Evolutionary conservation across 1,140 invertebrate species (phyloP).

Genomic region (Platyscapa corneri): DNA sequence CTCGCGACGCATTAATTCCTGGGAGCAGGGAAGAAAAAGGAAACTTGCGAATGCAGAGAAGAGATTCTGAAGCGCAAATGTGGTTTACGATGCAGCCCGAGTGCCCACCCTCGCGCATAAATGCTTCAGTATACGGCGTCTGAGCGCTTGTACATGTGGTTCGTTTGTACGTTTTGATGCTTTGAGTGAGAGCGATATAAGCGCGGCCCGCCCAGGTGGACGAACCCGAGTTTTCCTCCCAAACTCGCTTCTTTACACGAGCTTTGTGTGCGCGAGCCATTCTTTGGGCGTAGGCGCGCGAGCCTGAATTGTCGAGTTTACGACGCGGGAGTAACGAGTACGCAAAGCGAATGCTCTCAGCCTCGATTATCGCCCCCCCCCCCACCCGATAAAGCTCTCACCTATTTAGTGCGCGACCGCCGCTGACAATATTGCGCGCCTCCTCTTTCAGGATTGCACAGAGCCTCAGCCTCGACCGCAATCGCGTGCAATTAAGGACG

Average conservation of each 20-base stretch:
- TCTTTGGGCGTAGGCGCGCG: not conserved
- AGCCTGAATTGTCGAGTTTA: conserved; percentile 32
- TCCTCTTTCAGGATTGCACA: too few relatives aligned
- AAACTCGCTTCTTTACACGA: not conserved
- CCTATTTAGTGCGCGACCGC: too few relatives aligned
- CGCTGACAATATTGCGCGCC: too few relatives aligned
- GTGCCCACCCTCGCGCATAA: not conserved
- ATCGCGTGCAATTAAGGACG: too few relatives aligned
- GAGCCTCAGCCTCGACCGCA: too few relatives aligned
- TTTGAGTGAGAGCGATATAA: not conserved
- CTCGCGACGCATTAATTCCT: conserved; percentile 38
- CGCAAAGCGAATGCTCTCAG: conserved; percentile 7
- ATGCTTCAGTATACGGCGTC: not conserved
- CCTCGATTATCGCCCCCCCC: conserved; percentile 13
- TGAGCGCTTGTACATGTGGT: conserved; percentile 5
- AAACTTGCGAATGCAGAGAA: not conserved
- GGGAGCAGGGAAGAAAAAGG: conserved; percentile 8
- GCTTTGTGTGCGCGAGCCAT: not conserved
- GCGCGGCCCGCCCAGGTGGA: too few relatives aligned
- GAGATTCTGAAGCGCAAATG: conserved; percentile 43
- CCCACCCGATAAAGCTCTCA: conserved; percentile 2
- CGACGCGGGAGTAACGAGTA: conserved; percentile 38
- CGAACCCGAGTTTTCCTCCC: not conserved
- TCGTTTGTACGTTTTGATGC: conserved; percentile 36
- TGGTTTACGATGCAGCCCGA: conserved; percentile 30